A percentile compares a stretch with the other conserved stretches of the same genome.
Evolutionary conservation across 2,113 vertebrate species (phyloP).

Genomic region (Athene noctua): DNA sequence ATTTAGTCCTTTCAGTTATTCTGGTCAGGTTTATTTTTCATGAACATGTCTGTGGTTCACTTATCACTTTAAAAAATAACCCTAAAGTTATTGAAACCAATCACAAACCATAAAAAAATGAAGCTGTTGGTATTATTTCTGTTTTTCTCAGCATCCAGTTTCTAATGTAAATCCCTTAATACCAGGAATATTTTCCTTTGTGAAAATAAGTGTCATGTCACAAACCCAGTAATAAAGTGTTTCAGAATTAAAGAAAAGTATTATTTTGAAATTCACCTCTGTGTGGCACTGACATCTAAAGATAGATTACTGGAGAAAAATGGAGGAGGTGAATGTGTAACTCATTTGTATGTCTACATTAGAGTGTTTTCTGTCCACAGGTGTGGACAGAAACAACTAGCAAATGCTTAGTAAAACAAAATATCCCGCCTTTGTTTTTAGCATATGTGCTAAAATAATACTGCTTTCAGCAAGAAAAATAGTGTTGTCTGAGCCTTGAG

Average conservation of each 20-base stretch:
- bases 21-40: neutral
- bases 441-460: neutral
- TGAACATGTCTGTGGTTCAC: neutral
- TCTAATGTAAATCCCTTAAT: neutral
- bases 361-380: neutral
- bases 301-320: neutral
- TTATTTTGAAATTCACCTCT: neutral
- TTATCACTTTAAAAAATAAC: neutral
- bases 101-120: neutral
- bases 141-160: neutral
- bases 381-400: neutral
- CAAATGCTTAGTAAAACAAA: neutral
- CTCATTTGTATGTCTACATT: neutral
- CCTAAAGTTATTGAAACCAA: neutral
- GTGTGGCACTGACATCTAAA: neutral
- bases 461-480: neutral
- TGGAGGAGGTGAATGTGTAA: neutral
- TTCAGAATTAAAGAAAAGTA: neutral
- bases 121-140: neutral
- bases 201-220: neutral
- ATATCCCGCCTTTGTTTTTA: neutral
- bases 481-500: neutral
- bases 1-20: neutral
- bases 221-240: neutral
- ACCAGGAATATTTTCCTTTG: neutral